phyloP scores from a whole-genome alignment of 2,113 vertebrate species.

The Saguinus imperator region DNA sequence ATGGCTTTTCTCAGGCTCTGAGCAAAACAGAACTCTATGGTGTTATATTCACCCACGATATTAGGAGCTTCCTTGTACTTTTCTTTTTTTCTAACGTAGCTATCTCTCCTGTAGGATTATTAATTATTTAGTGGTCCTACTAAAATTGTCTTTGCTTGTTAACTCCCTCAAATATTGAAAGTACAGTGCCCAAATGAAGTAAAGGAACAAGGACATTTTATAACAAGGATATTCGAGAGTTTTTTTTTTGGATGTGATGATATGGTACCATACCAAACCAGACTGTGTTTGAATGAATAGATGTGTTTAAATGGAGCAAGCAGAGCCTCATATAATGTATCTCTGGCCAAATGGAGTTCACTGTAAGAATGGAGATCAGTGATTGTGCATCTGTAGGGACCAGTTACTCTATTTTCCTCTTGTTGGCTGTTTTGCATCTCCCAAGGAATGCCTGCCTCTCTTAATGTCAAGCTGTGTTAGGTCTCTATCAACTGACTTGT shows the following conservation, averaged over 20 bases:
- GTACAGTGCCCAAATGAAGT: not conserved
- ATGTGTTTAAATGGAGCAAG: not conserved
- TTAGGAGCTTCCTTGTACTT: not conserved
- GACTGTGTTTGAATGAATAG: not conserved
- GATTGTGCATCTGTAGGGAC: not conserved
- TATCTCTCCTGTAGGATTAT: not conserved
- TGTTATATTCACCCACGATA: not conserved
- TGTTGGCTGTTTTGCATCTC: not conserved
- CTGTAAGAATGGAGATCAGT: not conserved
- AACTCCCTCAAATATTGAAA: not conserved
- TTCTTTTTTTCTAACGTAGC: not conserved
- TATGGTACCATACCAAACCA: not conserved
- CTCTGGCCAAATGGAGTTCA: not conserved
- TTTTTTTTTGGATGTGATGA: not conserved
- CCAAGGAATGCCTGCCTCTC: not conserved
- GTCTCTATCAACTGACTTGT: not conserved
- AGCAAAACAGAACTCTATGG: not conserved
- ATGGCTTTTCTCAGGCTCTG: not conserved
- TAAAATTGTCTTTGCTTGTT: not conserved
- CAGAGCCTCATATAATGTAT: not conserved
- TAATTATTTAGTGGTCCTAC: not conserved
- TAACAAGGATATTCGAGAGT: not conserved
- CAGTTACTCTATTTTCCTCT: not conserved
- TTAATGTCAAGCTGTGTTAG: not conserved
- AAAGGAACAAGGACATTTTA: not conserved